These are phyloP conservation scores for Nipponacmea schrenckii DNA, from an alignment of 2,888 invertebrate species.

Conservation along the genomic window DNA sequence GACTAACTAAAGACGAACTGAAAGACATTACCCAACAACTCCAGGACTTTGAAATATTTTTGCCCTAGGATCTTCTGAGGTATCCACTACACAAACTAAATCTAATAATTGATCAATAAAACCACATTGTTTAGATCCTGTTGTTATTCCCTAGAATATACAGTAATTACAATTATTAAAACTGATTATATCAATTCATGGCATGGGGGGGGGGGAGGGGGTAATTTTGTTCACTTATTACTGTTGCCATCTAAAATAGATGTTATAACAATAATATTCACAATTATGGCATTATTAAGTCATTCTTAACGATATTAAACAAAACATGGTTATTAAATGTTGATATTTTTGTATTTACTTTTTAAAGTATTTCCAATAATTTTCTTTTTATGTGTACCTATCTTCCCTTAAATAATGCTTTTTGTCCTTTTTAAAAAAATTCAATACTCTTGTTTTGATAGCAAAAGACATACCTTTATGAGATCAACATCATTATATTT, in stretches of 20 bases:
- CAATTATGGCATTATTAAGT: too few relatives aligned
- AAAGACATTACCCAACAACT: constrained; percentile 40
- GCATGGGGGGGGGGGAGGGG: constrained; percentile 9
- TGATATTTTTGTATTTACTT: too few relatives aligned
- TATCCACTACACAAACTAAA: constrained; percentile 50
- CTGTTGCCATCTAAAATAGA: too few relatives aligned
- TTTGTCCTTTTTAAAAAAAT: too few relatives aligned
- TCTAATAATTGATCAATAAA: constrained; percentile 58
- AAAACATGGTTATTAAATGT: too few relatives aligned
- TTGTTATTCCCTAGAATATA: constrained; percentile 47
- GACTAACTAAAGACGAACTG: too few relatives aligned
- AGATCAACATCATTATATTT: constrained; percentile 60
- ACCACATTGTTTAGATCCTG: constrained; percentile 43
- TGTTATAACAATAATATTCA: too few relatives aligned
- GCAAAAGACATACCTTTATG: constrained; percentile 50
- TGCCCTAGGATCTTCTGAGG: constrained; percentile 51
- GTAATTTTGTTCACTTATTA: constrained; percentile 2
- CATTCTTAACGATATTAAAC: too few relatives aligned
- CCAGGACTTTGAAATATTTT: constrained; percentile 45
- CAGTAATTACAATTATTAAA: background rate
- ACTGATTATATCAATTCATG: background rate
- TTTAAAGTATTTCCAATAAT: too few relatives aligned
- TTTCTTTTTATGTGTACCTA: too few relatives aligned
- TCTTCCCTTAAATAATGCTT: too few relatives aligned
- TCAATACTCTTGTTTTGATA: too few relatives aligned